Evolutionary conservation across 2,888 invertebrate species (phyloP).

Genomic region (Ophonus ardosiacus): DNA sequence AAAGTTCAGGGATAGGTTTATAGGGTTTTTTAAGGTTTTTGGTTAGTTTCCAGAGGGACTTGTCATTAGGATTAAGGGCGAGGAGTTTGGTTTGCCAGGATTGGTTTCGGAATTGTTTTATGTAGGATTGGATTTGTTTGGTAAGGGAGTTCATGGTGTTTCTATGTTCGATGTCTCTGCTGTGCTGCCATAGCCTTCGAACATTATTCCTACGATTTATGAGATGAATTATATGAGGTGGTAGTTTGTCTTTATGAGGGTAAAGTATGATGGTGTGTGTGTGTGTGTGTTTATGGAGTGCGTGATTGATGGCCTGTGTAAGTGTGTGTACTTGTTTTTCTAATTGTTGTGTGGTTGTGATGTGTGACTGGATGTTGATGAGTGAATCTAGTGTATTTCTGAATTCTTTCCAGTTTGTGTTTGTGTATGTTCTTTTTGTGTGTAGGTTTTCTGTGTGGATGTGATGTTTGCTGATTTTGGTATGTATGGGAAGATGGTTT

Average conservation of each 20-base stretch:
- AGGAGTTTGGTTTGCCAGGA: no score
- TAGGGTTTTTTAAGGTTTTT: no score
- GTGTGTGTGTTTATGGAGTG: conserved; percentile 28
- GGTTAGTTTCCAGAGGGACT: no score
- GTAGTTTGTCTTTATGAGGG: conserved; percentile 3
- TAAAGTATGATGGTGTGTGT: conserved; percentile 5
- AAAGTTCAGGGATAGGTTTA: no score
- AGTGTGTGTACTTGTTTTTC: neutral
- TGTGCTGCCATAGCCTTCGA: conserved; percentile 2
- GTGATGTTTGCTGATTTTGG: neutral
- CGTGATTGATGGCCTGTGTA: neutral
- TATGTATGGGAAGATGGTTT: conserved; percentile 64
- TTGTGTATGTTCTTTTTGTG: conserved; percentile 14
- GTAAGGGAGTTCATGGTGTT: neutral
- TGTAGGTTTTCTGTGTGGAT: neutral
- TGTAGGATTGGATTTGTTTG: neutral
- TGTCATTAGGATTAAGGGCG: no score
- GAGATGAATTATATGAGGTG: neutral
- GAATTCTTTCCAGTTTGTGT: conserved; percentile 55
- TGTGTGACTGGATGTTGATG: conserved; percentile 34
- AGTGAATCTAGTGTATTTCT: conserved; percentile 37
- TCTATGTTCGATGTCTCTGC: neutral
- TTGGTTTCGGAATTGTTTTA: no score
- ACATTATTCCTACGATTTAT: conserved; percentile 40
- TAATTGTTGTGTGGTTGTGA: conserved; percentile 11